Evolutionary conservation across 1,140 invertebrate species (phyloP).

Genomic region (Tetramorium simillimum): DNA sequence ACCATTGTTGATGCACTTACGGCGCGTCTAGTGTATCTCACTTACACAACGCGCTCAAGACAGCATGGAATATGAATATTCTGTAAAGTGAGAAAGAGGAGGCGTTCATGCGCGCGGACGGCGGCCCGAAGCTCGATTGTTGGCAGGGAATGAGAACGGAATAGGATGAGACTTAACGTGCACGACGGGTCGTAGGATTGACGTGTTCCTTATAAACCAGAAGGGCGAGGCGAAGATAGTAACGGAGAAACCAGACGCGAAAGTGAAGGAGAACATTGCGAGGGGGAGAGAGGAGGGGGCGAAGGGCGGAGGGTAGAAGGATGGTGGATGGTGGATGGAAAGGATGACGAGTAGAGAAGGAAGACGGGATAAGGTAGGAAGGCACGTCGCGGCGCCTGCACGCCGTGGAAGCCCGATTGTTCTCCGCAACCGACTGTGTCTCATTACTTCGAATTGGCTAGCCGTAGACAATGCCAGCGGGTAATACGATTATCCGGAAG

Average conservation of each 20-base stretch:
- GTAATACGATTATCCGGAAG: constrained; percentile 82
- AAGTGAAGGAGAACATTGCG: not conserved
- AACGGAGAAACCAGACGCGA: constrained; percentile 30
- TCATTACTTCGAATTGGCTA: constrained; percentile 84
- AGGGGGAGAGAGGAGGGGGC: not conserved
- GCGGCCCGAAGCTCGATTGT: constrained; percentile 39
- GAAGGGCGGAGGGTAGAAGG: not conserved
- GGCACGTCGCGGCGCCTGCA: constrained; percentile 73
- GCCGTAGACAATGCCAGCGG: constrained; percentile 81
- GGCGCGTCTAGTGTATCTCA: not conserved
- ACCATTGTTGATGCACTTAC: constrained; percentile 42
- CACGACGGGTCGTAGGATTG: constrained; percentile 72
- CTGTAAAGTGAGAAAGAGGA: constrained; percentile 34
- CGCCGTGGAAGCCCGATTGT: constrained; percentile 79
- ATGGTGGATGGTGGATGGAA: constrained; percentile 26
- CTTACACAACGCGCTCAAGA: not conserved
- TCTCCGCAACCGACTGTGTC: constrained; percentile 81
- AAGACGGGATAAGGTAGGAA: constrained; percentile 69
- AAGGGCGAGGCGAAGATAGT: constrained; percentile 44
- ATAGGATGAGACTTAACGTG: constrained; percentile 71
- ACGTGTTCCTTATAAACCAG: constrained; percentile 78
- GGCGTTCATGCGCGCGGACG: constrained; percentile 17
- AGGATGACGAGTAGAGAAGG: constrained; percentile 63
- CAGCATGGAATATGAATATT: constrained; percentile 50
- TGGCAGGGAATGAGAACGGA: constrained; percentile 58